Base-by-base conservation (phyloP, 2,797 vertebrate species). In the Xiphorhynchus erythropygius region DNA sequence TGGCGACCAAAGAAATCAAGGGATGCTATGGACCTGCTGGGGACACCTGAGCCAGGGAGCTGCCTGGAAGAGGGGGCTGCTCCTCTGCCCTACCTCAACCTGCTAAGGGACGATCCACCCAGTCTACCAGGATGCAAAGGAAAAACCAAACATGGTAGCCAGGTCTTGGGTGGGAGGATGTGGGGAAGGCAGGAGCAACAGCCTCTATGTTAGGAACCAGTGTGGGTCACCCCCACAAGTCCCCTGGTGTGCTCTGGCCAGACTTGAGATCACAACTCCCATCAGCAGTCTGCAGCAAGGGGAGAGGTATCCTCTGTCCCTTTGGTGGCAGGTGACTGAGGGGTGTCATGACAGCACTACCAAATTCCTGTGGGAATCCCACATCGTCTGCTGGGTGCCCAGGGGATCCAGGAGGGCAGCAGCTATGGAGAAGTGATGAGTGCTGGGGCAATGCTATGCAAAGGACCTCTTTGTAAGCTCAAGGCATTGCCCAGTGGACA, bases 161-260 rank as follows among this genome's bases (percentile, higher is more conserved):
- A 25, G 28, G 24, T 67, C 44, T 47, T 27, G 47, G 30, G 23
- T 41, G 63, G 35, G 25, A 91, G n/a, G 19, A 79, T 18, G 21
- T n/a, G 23, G 21, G 39, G 39, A 76, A 10, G 7, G 39, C 53
- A 44, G 32, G 5, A 94, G 32, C 62, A 81, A 33, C 5, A 13
- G 49, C 7, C n/a, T 28, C n/a, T 50, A 0, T 15, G 5, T 25
- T 3, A 24, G 19, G 13, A 52, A 50, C 39, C 39, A 19, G 3
- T 18, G n/a, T n/a, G 25, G 60, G 44, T 47, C 37, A 42, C 7
- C 11, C 27, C 18, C 30, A 12, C n/a, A 44, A 50, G 5, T n/a
- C 27, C 56, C 24, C 13, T 3, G 2, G 22, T 52, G 32, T 55
- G 30, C 22, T 63, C 68, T 93, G 60, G 28, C 22, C 60, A 74